Evolutionary conservation across 2,888 invertebrate genomes (phyloP), one percentile per base, ranked within the genome.

Genomic region (Himalopsyche anomala): DNA sequence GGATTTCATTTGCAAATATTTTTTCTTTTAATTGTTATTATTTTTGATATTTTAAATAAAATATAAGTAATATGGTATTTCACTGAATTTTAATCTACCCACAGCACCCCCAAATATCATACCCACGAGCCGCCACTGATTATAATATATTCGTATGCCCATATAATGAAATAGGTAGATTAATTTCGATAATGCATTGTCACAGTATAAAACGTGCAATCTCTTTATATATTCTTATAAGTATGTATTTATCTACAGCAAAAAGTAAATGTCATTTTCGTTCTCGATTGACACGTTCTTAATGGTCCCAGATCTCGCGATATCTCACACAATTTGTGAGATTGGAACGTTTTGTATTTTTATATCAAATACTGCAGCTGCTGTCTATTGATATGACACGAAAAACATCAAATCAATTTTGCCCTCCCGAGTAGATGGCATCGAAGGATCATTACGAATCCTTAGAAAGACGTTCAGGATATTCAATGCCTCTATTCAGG

Each of bases 241-340:
- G 8, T 6, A n/a, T n/a, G 28, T 28, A 36, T 36, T 4, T 74
- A 74, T 36, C 15, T 74, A 74, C 5, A 36, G 69, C 8, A 69
- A 38, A 74, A 36, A 74, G 74, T 5, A 38, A 74, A 74, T 74
- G 74, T 74, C 74, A 74, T 74, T 74, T 74, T 74, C 74, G 1
- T 36, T 74, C 15, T 5, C 74, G 74, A 74, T 74, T 74, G 74
- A 74, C 36, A 74, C 74, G 38, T 36, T 74, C 28, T 38, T 74
- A 74, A 74, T 74, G 74, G 19, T 28, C 74, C 38, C 28, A 74
- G 74, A 74, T 74, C 74, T 62, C 74, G 74, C 38, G 74, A 74
- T 74, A 74, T 74, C 38, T 38, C 74, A 36, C 74, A 74, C 74
- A 74, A 74, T 74, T 74, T 74, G 74, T 38, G 74, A 74, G 74